Evolutionary conservation across 2,888 invertebrate species (phyloP).

Genomic region (Dioctria linearis): DNA sequence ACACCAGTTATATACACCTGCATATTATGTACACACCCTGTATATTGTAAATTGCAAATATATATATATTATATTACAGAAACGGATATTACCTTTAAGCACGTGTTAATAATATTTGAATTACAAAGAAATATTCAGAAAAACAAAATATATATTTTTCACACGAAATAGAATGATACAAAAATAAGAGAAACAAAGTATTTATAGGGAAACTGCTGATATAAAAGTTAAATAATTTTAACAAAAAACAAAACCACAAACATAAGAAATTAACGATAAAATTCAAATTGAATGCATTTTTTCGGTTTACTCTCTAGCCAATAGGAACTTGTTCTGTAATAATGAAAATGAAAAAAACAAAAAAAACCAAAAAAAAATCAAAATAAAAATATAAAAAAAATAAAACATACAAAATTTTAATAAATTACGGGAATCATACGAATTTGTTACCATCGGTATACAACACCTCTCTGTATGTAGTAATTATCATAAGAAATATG

Average conservation of each 20-base stretch:
- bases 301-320: background rate
- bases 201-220: constrained; percentile 42
- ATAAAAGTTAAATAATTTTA: constrained; percentile 29
- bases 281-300: background rate
- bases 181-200: constrained; percentile 33
- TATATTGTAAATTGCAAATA: constrained; percentile 44
- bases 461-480: constrained; percentile 16
- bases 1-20: constrained; percentile 48
- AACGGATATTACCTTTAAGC: constrained; percentile 44
- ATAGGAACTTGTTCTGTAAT: constrained; percentile 12
- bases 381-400: no score
- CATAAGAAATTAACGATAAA: background rate
- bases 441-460: constrained; percentile 15
- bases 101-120: constrained; percentile 40
- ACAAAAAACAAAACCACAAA: background rate
- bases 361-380: no score
- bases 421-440: background rate
- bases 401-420: no score
- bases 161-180: constrained; percentile 41
- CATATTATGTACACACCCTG: constrained; percentile 39
- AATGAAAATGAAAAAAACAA: background rate
- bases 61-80: constrained; percentile 8
- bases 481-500: constrained; percentile 28
- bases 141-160: constrained; percentile 36
- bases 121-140: constrained; percentile 36